Evolutionary conservation across 2,888 invertebrate species (phyloP).

Genomic region (Stegana nigrithorax): DNA sequence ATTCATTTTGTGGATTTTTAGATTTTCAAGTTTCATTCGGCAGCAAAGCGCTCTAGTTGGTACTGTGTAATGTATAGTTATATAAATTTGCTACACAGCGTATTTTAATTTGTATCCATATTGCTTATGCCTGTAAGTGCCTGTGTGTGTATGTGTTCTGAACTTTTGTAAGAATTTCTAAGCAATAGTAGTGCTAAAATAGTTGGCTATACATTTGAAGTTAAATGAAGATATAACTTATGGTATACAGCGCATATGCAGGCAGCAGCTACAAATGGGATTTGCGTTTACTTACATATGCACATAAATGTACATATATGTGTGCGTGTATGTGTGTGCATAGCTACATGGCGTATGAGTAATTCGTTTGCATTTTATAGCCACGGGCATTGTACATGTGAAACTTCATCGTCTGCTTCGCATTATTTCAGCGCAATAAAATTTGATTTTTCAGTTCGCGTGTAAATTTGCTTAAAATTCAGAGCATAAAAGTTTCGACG

Average conservation of each 20-base stretch:
- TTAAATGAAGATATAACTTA: neutral
- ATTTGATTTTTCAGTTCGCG: conserved; percentile 16
- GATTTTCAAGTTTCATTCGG: conserved; percentile 56
- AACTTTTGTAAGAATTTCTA: too few species aligned
- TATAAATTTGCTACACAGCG: conserved; percentile 36
- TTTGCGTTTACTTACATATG: neutral
- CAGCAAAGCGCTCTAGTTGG: conserved; percentile 62
- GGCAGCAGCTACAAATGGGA: neutral
- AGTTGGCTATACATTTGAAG: neutral
- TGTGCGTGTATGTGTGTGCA: neutral
- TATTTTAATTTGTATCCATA: conserved; percentile 38
- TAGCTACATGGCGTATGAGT: neutral
- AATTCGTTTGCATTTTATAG: conserved; percentile 8
- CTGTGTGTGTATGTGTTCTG: conserved; percentile 15
- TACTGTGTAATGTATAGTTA: conserved; percentile 22
- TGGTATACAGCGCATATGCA: neutral
- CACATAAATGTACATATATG: neutral
- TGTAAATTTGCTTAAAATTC: conserved; percentile 8
- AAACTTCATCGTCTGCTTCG: neutral
- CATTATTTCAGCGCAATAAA: conserved; percentile 16
- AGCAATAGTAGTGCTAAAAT: too few species aligned
- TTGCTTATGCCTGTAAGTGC: neutral
- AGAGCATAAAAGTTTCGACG: neutral
- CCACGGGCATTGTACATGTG: neutral
- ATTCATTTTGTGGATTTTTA: conserved; percentile 14